A percentile compares a stretch with the other conserved stretches of the same genome.
Conservation (phyloP, 2,113 vertebrate genomes). For the Galeopterus variegatus region DNA sequence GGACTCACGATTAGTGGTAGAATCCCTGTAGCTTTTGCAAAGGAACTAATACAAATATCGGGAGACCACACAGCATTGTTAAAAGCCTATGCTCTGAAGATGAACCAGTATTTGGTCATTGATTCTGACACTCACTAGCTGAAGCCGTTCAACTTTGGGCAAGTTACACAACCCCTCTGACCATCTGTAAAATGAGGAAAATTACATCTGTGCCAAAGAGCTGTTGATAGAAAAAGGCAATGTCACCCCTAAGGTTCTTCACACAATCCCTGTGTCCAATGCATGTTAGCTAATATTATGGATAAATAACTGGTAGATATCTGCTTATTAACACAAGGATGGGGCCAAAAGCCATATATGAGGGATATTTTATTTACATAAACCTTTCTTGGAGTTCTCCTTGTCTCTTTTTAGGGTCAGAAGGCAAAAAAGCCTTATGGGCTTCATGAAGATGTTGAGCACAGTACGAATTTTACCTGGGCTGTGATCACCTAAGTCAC, state of each 20-base stretch:
- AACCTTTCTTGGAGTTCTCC: neutral
- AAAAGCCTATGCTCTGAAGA: neutral
- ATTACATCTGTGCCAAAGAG: neutral
- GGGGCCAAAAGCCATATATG: neutral
- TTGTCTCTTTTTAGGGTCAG: neutral
- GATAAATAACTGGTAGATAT: neutral
- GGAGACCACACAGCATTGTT: neutral
- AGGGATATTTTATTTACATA: neutral
- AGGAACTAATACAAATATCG: neutral
- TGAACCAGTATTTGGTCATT: neutral
- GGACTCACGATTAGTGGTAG: neutral
- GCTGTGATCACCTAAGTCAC: neutral
- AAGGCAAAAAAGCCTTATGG: neutral
- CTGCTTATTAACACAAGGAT: neutral
- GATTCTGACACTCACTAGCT: neutral
- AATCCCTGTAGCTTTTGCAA: neutral
- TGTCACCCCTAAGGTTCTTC: neutral
- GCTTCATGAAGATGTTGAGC: slow-evolving; percentile 11
- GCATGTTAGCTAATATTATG: neutral
- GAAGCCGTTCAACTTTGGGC: neutral
- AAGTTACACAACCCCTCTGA: neutral
- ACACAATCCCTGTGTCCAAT: neutral
- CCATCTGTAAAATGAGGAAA: neutral
- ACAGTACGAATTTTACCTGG: neutral
- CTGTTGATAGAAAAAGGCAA: neutral